These are phyloP conservation scores for Torymus texanus DNA, from an alignment of 2,888 invertebrate species.

Conservation along the genomic window DNA sequence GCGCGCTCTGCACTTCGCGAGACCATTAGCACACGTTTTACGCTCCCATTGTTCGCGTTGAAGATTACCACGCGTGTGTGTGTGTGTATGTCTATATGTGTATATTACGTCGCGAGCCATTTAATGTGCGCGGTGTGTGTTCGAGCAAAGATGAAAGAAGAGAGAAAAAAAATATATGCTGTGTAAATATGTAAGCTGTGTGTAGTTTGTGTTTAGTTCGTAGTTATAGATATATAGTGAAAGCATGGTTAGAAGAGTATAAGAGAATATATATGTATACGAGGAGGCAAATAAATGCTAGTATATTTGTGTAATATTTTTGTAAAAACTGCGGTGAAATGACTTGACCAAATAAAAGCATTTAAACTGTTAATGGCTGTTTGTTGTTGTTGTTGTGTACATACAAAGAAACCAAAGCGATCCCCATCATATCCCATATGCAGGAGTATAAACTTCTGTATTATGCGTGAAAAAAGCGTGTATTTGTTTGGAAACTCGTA, in stretches of 20 bases:
- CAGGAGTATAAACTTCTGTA: no score
- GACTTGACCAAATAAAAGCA: constrained; percentile 36
- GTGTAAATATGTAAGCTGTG: no score
- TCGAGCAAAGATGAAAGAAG: no score
- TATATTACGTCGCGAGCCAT: not conserved
- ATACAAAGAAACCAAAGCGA: no score
- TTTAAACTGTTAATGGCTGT: constrained; percentile 7
- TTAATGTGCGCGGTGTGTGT: no score
- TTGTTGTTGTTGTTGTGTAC: no score
- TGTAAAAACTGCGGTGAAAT: constrained; percentile 33
- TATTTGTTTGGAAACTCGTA: not conserved
- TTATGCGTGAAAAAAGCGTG: not conserved
- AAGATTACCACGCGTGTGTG: not conserved
- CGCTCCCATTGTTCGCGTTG: constrained; percentile 10
- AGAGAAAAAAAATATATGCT: no score
- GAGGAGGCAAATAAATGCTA: not conserved
- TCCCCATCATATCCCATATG: no score
- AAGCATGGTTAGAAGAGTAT: not conserved
- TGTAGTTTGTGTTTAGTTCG: no score
- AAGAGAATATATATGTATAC: not conserved
- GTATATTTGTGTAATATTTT: constrained; percentile 21
- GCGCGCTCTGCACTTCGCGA: constrained; percentile 6
- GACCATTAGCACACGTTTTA: constrained; percentile 30
- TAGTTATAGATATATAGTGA: no score
- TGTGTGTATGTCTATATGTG: not conserved